Base-by-base conservation (phyloP, 1,140 invertebrate species). In the Papilio glaucus region DNA sequence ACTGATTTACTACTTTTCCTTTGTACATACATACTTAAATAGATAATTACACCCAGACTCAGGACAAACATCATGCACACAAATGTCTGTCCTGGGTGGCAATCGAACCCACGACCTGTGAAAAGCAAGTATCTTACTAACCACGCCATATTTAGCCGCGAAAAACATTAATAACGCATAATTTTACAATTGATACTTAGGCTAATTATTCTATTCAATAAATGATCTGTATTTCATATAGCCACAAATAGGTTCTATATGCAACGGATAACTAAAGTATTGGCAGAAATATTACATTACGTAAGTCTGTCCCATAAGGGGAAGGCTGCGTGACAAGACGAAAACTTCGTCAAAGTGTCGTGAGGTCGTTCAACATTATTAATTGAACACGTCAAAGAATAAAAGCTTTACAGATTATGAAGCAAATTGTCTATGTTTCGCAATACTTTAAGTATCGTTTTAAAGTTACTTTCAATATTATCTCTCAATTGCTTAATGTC, bases 321-420 rank as follows among this genome's bases (percentile, higher is more conserved):
- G 49, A 57, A 57, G 10, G 49, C 24, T 12, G 2, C 21, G 49
- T 13, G 49, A 57, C 12, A 6, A 33, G 29, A 33, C 29, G n/a
- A 57, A 8, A 13, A 41, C 1, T 24, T 57, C 21, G 7, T 13
- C 10, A 6, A 33, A 57, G 21, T 26, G 49, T 26, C 9, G 21
- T 24, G 21, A 24, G 12, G 10, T 6, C 2, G 2, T 12, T 24
- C 12, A 10, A 24, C 21, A 26, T 57, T 18, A 49, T 57, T 57
- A 57, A 57, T 57, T 26, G 49, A 57, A 2, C 0, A 57, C 49
- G 49, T 57, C 49, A 57, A 57, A 57, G 18, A 57, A 57, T 57
- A 57, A 57, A 57, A 57, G 49, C 21, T 57, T 57, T 57, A 57
- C 9, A 57, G 49, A 57, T 33, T 33, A 33, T 57, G 9, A 49